Evolutionary conservation across 64 coral and sea anemone species (phyloP).

Genomic region (Pocillopora verrucosa): DNA sequence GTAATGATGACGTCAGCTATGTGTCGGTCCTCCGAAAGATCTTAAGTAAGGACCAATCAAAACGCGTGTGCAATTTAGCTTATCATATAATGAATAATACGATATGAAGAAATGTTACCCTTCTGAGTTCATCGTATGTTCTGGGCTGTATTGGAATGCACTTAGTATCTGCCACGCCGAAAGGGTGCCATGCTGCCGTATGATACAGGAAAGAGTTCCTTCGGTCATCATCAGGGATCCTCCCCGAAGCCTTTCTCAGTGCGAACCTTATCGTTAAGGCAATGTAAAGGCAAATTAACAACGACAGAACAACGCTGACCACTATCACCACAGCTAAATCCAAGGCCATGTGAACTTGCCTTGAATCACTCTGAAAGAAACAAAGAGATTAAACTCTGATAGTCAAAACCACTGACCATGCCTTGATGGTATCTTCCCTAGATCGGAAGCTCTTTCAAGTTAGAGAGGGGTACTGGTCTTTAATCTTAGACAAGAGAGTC

Average conservation of each 20-base stretch:
- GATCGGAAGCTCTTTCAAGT: too few relatives aligned
- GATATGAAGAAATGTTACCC: background rate
- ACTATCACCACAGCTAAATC: background rate
- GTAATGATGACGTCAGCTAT: too few relatives aligned
- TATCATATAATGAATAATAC: background rate
- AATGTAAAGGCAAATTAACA: conserved; percentile 7
- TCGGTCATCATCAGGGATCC: background rate
- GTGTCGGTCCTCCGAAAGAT: too few relatives aligned
- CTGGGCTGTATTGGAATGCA: conserved; percentile 52
- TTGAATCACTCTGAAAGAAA: background rate
- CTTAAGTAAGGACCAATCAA: too few relatives aligned
- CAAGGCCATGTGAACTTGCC: background rate
- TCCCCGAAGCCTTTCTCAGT: background rate
- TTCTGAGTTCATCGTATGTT: conserved; percentile 54
- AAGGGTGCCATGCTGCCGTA: background rate
- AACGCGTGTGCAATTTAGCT: too few relatives aligned
- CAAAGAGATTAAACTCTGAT: background rate
- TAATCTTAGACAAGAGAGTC: too few relatives aligned
- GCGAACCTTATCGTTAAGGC: conserved; percentile 4
- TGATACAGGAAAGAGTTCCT: background rate
- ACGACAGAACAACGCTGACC: background rate
- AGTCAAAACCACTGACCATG: too few relatives aligned
- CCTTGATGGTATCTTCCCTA: too few relatives aligned
- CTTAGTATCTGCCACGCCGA: conserved; percentile 5
- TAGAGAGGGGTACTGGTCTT: too few relatives aligned